phyloP scores from a whole-genome alignment of 2,888 invertebrate species.

The Itoplectis maculator region DNA sequence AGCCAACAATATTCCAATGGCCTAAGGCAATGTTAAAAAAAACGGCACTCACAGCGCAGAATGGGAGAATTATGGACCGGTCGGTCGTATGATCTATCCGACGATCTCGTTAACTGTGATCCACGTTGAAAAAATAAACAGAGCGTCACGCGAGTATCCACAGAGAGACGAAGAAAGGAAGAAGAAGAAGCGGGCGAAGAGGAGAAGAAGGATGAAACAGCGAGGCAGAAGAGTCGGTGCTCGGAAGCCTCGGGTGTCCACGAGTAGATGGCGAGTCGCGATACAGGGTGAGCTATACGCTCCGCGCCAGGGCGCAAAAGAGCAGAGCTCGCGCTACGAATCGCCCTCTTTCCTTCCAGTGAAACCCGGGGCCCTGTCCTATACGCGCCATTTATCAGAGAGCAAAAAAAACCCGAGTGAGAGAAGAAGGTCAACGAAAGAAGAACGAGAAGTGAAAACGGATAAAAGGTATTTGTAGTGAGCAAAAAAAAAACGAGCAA shows the following conservation, averaged over 20 bases:
- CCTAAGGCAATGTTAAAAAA: not conserved
- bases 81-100: not conserved
- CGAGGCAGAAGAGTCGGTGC: constrained; percentile 2
- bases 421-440: constrained; percentile 40
- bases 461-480: not conserved
- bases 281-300: constrained; percentile 77
- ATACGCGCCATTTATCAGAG: constrained; percentile 78
- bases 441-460: constrained; percentile 25
- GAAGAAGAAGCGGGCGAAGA: constrained; percentile 2
- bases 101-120: constrained; percentile 71
- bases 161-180: constrained; percentile 19
- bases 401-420: constrained; percentile 62
- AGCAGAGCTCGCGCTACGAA: constrained; percentile 64
- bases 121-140: constrained; percentile 64
- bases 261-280: constrained; percentile 75
- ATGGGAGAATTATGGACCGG: not conserved
- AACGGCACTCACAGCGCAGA: not conserved
- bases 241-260: constrained; percentile 3
- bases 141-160: constrained; percentile 4
- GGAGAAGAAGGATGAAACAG: constrained; percentile 4
- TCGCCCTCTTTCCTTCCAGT: constrained; percentile 67
- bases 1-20: not conserved
- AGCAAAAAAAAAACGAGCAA: constrained; percentile 18
- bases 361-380: constrained; percentile 74
- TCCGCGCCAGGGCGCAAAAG: constrained; percentile 28